These are phyloP conservation scores for Etheostoma cragini DNA, from an alignment of 2,113 vertebrate species.

Conservation along the genomic window DNA sequence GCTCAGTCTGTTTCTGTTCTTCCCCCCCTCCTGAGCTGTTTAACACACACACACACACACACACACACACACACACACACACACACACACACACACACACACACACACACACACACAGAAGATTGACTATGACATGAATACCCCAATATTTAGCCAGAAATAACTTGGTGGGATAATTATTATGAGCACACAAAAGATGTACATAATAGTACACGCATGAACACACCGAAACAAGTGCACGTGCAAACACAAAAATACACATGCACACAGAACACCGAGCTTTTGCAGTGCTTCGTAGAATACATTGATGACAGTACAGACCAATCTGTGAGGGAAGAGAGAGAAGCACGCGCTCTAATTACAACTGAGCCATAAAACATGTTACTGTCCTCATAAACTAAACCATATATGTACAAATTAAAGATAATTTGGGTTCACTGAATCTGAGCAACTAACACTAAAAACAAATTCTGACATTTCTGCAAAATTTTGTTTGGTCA, in stretches of 20 bases:
- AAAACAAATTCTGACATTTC: background rate
- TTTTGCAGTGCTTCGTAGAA: constrained; percentile 20
- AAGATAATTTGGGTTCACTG: constrained; percentile 10
- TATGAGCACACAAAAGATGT: constrained; percentile 3
- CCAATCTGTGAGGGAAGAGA: constrained; percentile 19
- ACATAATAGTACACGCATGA: background rate
- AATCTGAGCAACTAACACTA: background rate
- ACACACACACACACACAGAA: background rate
- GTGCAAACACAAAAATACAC: constrained; percentile 18
- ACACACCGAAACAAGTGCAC: background rate
- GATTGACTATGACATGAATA: constrained; percentile 37
- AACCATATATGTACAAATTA: constrained; percentile 16
- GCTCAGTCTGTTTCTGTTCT: background rate
- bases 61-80: background rate
- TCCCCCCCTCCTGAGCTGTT: background rate
- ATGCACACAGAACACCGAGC: constrained; percentile 4
- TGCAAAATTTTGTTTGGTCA: background rate
- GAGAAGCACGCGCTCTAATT: background rate
- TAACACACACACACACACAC: constrained; percentile 9
- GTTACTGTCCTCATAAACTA: constrained; percentile 1
- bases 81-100: background rate
- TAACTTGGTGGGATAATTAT: background rate
- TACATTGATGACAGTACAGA: constrained; percentile 8
- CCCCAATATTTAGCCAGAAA: constrained; percentile 24
- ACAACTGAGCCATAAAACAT: constrained; percentile 18